Conservation (phyloP, 2,888 invertebrate species). For the Eremobia ochroleuca region DNA sequence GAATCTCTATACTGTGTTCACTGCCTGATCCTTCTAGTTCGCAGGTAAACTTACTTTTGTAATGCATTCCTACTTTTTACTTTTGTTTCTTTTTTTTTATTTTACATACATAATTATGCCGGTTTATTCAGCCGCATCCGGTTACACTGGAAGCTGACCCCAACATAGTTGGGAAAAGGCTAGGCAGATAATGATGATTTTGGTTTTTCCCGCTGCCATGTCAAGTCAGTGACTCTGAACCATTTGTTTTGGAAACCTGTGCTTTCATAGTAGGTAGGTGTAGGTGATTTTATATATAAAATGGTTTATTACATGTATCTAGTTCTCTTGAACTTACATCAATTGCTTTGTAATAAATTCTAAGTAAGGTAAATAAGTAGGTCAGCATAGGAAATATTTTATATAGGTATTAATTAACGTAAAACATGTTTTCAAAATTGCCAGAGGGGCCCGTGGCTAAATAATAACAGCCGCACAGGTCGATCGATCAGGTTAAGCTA, state of each 20-base stretch:
- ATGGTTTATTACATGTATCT: not conserved
- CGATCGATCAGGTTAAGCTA: too few species aligned
- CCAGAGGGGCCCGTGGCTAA: too few species aligned
- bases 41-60: slow-evolving; percentile 72
- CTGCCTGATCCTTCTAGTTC: slow-evolving; percentile 79
- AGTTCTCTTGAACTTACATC: not conserved
- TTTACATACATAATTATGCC: not conserved
- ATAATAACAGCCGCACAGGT: too few species aligned
- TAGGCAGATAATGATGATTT: too few species aligned
- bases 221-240: not conserved
- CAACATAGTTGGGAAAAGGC: too few species aligned
- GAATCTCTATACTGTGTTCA: slow-evolving; percentile 86
- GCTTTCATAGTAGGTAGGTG: too few species aligned
- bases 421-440: too few species aligned
- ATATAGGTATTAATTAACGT: not conserved
- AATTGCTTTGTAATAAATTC: not conserved
- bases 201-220: not conserved
- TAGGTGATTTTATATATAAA: too few species aligned
- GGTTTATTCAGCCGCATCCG: too few species aligned
- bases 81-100: too few species aligned
- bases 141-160: too few species aligned
- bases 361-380: not conserved
- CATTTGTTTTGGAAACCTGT: not conserved
- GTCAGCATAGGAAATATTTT: not conserved
- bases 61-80: not conserved